These are phyloP conservation scores for Chiridota heheva DNA, from an alignment of 35 echinoderm and acorn worm genomes.

Conservation along the genomic window DNA sequence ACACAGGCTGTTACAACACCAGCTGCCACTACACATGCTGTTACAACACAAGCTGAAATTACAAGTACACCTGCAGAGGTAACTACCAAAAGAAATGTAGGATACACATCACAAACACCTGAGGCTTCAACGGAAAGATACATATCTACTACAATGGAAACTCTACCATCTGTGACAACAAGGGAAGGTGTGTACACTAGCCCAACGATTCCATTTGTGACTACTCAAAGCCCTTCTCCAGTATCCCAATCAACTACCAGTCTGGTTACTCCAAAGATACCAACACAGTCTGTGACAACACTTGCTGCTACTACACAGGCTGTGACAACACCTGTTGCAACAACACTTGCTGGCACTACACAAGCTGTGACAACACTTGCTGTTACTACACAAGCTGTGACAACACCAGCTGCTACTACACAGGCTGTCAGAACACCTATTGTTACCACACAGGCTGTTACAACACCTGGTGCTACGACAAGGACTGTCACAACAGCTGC, in stretches of 20 bases:
- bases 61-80: too few relatives aligned
- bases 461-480: neutral
- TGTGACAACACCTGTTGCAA: neutral
- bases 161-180: too few relatives aligned
- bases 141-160: too few relatives aligned
- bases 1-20: too few relatives aligned
- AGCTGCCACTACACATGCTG: neutral
- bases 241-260: too few relatives aligned
- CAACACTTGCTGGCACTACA: conserved; percentile 1
- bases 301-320: neutral
- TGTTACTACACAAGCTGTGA: neutral
- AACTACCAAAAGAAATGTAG: too few relatives aligned
- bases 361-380: neutral
- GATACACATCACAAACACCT: too few relatives aligned
- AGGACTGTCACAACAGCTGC: neutral
- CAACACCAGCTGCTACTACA: neutral
- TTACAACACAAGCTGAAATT: neutral
- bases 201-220: too few relatives aligned
- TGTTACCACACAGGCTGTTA: too few relatives aligned
- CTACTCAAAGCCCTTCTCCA: too few relatives aligned
- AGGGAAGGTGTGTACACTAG: too few relatives aligned
- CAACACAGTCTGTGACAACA: conserved; percentile 11
- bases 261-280: neutral
- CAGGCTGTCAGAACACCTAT: neutral
- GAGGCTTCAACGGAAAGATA: too few relatives aligned